Evolutionary conservation across 2,888 invertebrate species (phyloP).

Genomic region (Elegia similella): DNA sequence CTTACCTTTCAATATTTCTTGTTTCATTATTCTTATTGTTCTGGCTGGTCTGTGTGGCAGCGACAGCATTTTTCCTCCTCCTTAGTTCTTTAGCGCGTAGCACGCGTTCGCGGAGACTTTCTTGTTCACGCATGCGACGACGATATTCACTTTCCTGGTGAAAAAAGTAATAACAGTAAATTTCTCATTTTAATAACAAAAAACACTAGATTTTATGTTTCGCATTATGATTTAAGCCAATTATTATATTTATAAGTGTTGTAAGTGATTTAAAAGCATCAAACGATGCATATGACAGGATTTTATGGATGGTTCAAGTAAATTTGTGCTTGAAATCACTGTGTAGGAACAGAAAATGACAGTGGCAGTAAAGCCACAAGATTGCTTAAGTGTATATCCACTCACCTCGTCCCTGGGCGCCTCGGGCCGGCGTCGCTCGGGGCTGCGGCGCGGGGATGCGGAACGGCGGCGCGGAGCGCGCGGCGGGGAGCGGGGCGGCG

Average conservation of each 20-base stretch:
- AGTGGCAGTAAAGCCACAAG: no score
- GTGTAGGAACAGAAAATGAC: no score
- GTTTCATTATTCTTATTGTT: conserved; percentile 38
- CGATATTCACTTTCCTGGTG: conserved; percentile 67
- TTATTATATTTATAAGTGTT: no score
- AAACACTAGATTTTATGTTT: no score
- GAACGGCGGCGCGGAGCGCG: conserved; percentile 37
- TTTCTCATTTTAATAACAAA: no score
- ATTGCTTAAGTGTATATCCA: no score
- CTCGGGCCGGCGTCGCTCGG: conserved; percentile 22
- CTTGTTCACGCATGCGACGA: conserved; percentile 65
- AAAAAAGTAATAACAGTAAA: not conserved
- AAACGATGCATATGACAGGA: no score
- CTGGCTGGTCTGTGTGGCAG: conserved; percentile 46
- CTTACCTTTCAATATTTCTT: not conserved
- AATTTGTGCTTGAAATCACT: no score
- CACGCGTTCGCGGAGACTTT: conserved; percentile 63
- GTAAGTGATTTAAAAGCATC: no score
- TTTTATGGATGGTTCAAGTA: no score
- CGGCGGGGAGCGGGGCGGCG: conserved; percentile 42
- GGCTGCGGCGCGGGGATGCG: conserved; percentile 36
- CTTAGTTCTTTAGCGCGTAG: conserved; percentile 70
- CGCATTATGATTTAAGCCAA: no score
- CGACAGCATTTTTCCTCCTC: conserved; percentile 57
- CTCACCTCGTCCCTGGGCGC: conserved; percentile 43